These are phyloP conservation scores for Chironomus tepperi DNA, from an alignment of 1,140 invertebrate genomes.

Conservation along the genomic window DNA sequence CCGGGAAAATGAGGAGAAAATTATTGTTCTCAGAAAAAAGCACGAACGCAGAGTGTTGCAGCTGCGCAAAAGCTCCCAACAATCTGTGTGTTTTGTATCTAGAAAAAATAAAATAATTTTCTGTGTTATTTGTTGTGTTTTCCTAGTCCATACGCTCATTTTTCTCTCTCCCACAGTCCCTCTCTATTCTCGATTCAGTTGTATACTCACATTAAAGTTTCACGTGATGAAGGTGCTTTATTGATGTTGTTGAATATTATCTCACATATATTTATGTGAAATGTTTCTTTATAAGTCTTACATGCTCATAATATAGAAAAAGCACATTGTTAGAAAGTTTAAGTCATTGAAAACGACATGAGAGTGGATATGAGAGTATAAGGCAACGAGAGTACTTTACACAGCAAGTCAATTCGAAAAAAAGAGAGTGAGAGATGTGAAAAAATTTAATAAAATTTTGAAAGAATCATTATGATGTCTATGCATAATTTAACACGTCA, in stretches of 20 bases:
- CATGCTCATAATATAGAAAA: neutral
- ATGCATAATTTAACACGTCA: slow-evolving; percentile 2
- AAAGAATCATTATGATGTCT: slow-evolving; percentile 7
- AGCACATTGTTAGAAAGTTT: no score
- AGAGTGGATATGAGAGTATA: no score
- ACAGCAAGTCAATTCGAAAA: no score
- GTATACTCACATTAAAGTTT: slow-evolving; percentile 9
- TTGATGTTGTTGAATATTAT: neutral
- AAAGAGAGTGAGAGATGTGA: neutral
- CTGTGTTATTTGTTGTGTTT: neutral
- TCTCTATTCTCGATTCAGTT: neutral
- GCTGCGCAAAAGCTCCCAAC: neutral
- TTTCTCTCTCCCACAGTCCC: neutral
- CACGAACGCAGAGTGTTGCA: neutral
- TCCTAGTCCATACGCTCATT: neutral
- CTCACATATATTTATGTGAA: neutral
- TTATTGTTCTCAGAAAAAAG: no score
- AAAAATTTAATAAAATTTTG: neutral
- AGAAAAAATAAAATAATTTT: neutral
- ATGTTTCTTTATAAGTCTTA: neutral
- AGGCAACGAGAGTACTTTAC: no score
- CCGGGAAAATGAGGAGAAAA: neutral
- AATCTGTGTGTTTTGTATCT: neutral
- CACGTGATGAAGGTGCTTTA: neutral
- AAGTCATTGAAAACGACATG: no score